Base-by-base conservation (phyloP, 2,113 vertebrate genomes). In the Rostratula benghalensis region DNA sequence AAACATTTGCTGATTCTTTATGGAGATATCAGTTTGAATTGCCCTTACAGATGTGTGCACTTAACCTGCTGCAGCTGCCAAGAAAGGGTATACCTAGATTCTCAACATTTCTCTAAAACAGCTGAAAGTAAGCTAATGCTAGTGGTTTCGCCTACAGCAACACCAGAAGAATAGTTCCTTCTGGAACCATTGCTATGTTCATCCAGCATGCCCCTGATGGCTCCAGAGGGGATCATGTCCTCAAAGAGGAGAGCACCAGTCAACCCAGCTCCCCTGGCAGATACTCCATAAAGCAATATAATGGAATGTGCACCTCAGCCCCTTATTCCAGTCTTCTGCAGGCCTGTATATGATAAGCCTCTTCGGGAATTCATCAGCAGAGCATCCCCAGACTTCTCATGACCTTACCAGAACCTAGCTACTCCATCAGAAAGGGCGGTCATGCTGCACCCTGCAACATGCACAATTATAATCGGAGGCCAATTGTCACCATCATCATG, bases 311-410 rank as follows among this genome's bases (percentile, higher is more conserved):
- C 16, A 9, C 8, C 30, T 60, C 45, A 48, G 27, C 14, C 14
- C 31, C 27, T 53, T 65, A 17, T 69, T 79, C n/a, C 56, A 74
- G 4, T 7, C 4, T 48, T 28, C 51, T 48, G 20, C 27, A 76
- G 11, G 11, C 5, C 8, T 5, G 5, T 37, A n/a, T 64, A 19
- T 2, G 4, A 53, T 12, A 8, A 84, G 6, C 8, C 5, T 11
- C 24, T 46, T 35, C 0, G 1, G 30, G 43, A 78, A 24, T n/a
- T 39, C 10, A 1, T 14, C 31, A 71, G 39, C 13, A 35, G 45
- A 85, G 27, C 3, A 1, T n/a, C 7, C 24, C 14, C 23, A 39
- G 35, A 10, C 16, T n/a, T 60, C 21, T 81, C 2, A 0, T 7
- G n/a, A 27, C 53, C 59, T 51, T 64, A 23, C 17, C 41, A 61